phyloP scores from a whole-genome alignment of 2,797 vertebrate species.

The Acrossocheilus wenchowensis region DNA sequence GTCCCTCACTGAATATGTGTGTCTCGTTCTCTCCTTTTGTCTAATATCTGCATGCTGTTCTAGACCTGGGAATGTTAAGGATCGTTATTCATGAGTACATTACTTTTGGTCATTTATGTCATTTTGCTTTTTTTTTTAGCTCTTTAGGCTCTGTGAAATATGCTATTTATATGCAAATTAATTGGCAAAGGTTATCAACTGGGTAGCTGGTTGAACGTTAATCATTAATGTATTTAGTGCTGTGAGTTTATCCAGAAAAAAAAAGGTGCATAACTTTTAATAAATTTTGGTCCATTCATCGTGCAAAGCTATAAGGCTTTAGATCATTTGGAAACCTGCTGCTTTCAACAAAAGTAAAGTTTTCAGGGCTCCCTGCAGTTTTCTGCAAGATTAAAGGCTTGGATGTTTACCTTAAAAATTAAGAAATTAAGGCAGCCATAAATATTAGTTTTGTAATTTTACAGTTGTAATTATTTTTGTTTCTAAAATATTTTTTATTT shows the following conservation, averaged over 20 bases:
- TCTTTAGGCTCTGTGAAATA: background rate
- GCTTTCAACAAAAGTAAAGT: background rate
- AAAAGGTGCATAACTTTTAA: background rate
- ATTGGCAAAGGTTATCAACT: background rate
- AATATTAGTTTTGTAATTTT: background rate
- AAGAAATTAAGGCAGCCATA: background rate
- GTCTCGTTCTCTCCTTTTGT: background rate
- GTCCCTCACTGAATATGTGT: background rate
- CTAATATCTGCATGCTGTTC: background rate
- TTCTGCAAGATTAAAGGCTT: background rate
- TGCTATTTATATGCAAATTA: conserved; percentile 11
- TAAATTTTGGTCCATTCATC: background rate
- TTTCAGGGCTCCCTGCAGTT: background rate
- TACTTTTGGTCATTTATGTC: background rate
- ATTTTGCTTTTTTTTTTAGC: background rate
- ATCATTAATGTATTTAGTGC: background rate
- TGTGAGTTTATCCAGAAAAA: background rate
- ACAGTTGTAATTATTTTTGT: too few species aligned
- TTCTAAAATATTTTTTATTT: too few species aligned
- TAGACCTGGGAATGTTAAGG: background rate
- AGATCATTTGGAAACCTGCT: background rate
- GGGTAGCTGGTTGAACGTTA: background rate
- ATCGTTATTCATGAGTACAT: background rate
- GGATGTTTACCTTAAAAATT: background rate
- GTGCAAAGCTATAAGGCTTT: background rate